A percentile compares a stretch with the other conserved stretches of the same genome.
phyloP scores from a whole-genome alignment of 92 coral and sea anemone genomes.

The Galaxea fascicularis region DNA sequence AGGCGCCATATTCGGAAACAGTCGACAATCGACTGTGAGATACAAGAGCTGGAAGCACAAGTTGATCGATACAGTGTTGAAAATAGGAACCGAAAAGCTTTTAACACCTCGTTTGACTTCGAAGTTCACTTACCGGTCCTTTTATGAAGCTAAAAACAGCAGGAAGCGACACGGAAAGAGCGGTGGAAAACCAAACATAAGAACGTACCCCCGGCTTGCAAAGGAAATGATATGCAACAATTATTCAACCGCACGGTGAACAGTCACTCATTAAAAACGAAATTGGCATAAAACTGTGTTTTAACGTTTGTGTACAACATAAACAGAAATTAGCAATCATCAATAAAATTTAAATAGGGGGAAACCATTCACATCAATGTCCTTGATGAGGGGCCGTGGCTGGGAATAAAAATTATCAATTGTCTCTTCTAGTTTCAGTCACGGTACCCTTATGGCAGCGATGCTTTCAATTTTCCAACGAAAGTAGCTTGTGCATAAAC shows the following conservation, averaged over 20 bases:
- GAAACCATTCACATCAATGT: background rate
- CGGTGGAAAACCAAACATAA: background rate
- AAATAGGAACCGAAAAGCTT: background rate
- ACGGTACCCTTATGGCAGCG: too few species aligned
- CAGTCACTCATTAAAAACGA: background rate
- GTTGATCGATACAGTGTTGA: background rate
- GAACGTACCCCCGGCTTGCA: background rate
- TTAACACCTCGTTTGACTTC: background rate
- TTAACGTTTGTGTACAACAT: background rate
- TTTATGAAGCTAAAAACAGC: background rate
- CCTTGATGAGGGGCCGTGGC: too few species aligned
- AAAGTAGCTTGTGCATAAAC: too few species aligned
- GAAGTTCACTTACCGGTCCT: background rate
- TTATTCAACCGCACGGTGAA: background rate
- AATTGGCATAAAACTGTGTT: background rate
- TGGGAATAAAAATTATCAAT: too few species aligned
- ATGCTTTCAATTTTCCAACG: too few species aligned
- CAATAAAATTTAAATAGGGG: background rate
- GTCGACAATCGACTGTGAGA: background rate
- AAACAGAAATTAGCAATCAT: background rate
- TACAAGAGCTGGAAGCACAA: too few species aligned
- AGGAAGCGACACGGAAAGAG: background rate
- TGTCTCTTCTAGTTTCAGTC: too few species aligned
- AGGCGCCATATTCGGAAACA: background rate
- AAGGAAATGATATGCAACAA: background rate